These are phyloP conservation scores for Gandaritis pyraliata DNA, from an alignment of 2,888 invertebrate genomes.

Conservation along the genomic window DNA sequence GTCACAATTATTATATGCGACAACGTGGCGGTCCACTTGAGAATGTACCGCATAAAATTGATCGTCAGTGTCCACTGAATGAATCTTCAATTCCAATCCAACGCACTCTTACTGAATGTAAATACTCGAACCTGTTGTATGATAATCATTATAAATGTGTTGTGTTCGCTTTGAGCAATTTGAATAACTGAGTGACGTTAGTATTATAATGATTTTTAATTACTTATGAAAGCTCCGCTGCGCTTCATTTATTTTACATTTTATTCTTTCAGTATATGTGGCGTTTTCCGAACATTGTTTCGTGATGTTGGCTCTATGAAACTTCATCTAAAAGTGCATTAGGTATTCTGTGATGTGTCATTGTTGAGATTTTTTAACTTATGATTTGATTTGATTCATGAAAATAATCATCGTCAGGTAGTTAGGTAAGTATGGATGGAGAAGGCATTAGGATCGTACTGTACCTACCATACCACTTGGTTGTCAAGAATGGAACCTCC, in stretches of 20 bases:
- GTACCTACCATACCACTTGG: slow-evolving; percentile 21
- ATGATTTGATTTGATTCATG: slow-evolving; percentile 8
- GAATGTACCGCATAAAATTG: slow-evolving; percentile 50
- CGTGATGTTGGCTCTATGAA: too few relatives aligned
- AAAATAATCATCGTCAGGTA: slow-evolving; percentile 11
- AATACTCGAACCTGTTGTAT: slow-evolving; percentile 46
- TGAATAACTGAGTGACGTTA: slow-evolving; percentile 22
- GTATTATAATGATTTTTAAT: not conserved
- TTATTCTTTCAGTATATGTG: too few relatives aligned
- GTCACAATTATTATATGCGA: slow-evolving; percentile 70
- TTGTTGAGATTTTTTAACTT: too few relatives aligned
- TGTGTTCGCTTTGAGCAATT: slow-evolving; percentile 24
- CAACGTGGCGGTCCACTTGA: slow-evolving; percentile 53
- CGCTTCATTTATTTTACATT: too few relatives aligned
- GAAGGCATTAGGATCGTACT: slow-evolving; percentile 29
- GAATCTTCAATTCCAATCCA: slow-evolving; percentile 53
- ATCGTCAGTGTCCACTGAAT: slow-evolving; percentile 51
- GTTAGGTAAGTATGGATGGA: slow-evolving; percentile 4
- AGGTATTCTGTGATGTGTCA: too few relatives aligned
- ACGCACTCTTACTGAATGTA: slow-evolving; percentile 48
- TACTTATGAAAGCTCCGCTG: too few relatives aligned
- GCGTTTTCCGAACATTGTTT: too few relatives aligned
- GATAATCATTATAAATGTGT: slow-evolving; percentile 43
- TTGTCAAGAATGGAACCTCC: slow-evolving; percentile 15
- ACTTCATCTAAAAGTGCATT: too few relatives aligned